Conservation (phyloP, 2,888 invertebrate species). For the Melinaea marsaeus region DNA sequence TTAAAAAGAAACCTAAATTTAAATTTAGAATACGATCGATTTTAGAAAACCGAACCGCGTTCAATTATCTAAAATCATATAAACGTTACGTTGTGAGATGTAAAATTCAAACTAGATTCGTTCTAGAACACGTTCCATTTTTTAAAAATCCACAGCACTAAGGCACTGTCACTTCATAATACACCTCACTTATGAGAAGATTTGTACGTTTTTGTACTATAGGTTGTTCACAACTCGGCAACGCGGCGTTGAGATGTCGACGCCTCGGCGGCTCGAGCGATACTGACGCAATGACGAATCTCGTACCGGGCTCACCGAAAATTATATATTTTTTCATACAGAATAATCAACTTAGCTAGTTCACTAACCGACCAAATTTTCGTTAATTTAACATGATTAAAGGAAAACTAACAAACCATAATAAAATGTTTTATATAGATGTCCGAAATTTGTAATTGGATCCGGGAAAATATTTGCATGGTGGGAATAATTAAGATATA, state of each 20-base stretch:
- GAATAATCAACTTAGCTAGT: slow-evolving; percentile 74
- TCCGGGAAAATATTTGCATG: slow-evolving; percentile 32
- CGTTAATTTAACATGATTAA: slow-evolving; percentile 37
- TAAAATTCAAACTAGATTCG: slow-evolving; percentile 39
- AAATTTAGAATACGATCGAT: slow-evolving; percentile 37
- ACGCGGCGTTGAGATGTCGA: slow-evolving; percentile 60
- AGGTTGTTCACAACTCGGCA: slow-evolving; percentile 68
- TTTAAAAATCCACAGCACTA: slow-evolving; percentile 48
- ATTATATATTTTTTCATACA: slow-evolving; percentile 70
- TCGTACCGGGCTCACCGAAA: slow-evolving; percentile 70
- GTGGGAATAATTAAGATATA: slow-evolving; percentile 60
- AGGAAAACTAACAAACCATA: slow-evolving; percentile 37
- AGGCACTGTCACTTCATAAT: slow-evolving; percentile 65
- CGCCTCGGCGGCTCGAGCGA: slow-evolving; percentile 63
- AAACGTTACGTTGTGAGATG: slow-evolving; percentile 24
- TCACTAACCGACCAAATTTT: slow-evolving; percentile 3
- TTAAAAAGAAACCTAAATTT: slow-evolving; percentile 19
- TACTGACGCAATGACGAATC: slow-evolving; percentile 76
- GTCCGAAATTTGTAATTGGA: slow-evolving; percentile 21
- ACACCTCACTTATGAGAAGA: slow-evolving; percentile 68
- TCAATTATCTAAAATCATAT: slow-evolving; percentile 63
- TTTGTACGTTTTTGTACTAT: slow-evolving; percentile 77
- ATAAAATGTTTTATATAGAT: slow-evolving; percentile 10
- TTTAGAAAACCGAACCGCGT: slow-evolving; percentile 61
- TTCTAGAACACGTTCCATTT: slow-evolving; percentile 50